A percentile compares a stretch with the other conserved stretches of the same genome.
Conservation (phyloP, 2,113 vertebrate species). For the Mus musculus region DNA sequence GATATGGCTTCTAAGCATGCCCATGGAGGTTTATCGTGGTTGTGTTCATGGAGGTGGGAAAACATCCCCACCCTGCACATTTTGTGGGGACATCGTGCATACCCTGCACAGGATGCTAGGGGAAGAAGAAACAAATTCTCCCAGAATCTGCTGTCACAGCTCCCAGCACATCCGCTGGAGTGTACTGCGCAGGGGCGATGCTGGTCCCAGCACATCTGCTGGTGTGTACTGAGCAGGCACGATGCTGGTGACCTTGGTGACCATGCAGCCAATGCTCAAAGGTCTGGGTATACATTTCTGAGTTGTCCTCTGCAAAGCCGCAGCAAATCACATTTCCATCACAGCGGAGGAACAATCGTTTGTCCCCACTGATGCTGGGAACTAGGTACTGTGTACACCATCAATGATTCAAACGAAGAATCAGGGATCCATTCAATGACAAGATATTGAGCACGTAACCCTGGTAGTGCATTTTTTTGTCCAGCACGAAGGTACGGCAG, state of each 20-base stretch:
- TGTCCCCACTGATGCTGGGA: neutral
- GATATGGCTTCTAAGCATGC: neutral
- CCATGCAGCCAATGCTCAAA: neutral
- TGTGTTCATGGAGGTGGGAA: neutral
- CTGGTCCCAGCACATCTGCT: no score
- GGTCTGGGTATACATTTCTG: accelerated
- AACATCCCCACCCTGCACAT: accelerated
- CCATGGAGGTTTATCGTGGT: no score
- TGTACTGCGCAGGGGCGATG: accelerated
- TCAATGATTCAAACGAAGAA: neutral
- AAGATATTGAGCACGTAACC: neutral
- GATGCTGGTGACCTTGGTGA: no score
- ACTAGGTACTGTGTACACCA: neutral
- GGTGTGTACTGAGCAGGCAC: accelerated
- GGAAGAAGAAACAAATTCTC: neutral
- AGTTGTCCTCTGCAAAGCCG: neutral
- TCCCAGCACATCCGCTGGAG: neutral
- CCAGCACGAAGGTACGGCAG: accelerated
- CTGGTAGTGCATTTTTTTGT: neutral
- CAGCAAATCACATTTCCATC: neutral
- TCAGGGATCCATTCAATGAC: neutral
- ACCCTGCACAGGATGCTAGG: no score
- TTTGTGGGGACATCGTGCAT: neutral
- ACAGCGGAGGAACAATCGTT: neutral
- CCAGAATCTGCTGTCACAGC: accelerated